Evolutionary conservation across 92 coral and sea anemone species (phyloP).

Genomic region (Zoanthus sansibaricus): DNA sequence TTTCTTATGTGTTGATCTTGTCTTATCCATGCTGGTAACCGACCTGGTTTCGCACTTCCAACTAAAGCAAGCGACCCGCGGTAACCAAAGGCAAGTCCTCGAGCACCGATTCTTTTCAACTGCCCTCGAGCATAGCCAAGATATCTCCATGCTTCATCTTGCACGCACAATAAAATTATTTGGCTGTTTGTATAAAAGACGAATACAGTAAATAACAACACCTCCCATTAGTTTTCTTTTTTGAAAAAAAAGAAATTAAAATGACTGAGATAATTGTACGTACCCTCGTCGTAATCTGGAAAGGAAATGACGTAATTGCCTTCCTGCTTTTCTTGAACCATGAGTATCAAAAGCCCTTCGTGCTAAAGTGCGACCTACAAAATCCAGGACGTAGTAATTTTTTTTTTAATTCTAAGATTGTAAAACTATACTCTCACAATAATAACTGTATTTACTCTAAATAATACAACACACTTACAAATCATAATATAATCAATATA

Average conservation of each 20-base stretch:
- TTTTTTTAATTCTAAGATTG: not conserved
- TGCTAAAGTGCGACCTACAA: conserved; percentile 11
- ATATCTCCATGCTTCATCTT: conserved; percentile 26
- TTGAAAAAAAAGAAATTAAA: not conserved
- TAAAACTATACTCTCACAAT: too few relatives aligned
- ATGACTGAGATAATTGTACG: not conserved
- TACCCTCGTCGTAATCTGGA: conserved; percentile 19
- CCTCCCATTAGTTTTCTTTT: not conserved
- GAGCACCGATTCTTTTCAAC: conserved; percentile 21
- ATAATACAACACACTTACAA: too few relatives aligned
- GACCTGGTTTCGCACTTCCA: conserved; percentile 14
- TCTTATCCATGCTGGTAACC: conserved; percentile 17
- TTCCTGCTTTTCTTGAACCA: not conserved
- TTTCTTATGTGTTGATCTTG: conserved; percentile 23
- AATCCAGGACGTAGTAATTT: not conserved
- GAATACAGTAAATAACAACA: not conserved
- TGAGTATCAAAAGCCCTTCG: conserved; percentile 28
- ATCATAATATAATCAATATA: too few relatives aligned
- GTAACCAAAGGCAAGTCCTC: conserved; percentile 14
- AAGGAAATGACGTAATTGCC: not conserved
- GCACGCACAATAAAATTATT: conserved; percentile 3
- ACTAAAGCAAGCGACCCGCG: conserved; percentile 22
- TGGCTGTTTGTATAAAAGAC: not conserved
- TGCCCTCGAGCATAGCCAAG: conserved; percentile 31
- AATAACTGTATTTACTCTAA: too few relatives aligned